Percentiles rank a stretch among this genome's conserved stretches.
Evolutionary conservation across 2,888 invertebrate genomes (phyloP).

Genomic region (Pinctada fucata): DNA sequence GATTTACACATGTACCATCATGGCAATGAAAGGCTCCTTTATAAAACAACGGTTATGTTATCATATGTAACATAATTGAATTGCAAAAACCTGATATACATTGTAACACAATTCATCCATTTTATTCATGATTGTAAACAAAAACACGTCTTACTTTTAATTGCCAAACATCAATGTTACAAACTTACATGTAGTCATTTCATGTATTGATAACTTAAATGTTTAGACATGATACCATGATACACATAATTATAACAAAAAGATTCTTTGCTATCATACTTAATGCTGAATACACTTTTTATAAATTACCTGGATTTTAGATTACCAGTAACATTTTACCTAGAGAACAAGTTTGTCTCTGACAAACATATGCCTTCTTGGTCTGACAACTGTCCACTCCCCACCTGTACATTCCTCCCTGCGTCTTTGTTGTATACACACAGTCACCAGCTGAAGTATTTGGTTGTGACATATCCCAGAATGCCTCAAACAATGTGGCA

Average conservation of each 20-base stretch:
- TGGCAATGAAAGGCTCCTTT: conserved; percentile 38
- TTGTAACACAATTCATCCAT: no score
- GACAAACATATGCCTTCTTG: not conserved
- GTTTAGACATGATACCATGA: no score
- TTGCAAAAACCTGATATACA: no score
- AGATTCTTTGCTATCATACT: no score
- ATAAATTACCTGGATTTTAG: not conserved
- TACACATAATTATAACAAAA: no score
- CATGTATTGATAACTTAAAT: no score
- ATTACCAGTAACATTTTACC: not conserved
- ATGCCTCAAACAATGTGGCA: conserved; percentile 37
- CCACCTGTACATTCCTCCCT: not conserved
- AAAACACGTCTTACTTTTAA: no score
- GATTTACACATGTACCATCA: conserved; percentile 39
- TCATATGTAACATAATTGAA: no score
- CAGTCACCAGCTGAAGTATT: conserved; percentile 37
- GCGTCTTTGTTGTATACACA: conserved; percentile 30
- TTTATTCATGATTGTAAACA: no score
- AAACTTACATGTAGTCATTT: no score
- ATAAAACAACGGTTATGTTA: not conserved
- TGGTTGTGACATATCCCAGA: conserved; percentile 45
- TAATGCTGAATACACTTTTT: not conserved
- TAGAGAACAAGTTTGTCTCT: not conserved
- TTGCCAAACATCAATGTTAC: no score
- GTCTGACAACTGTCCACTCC: not conserved